Percentiles rank a stretch among this genome's conserved stretches.
phyloP scores from a whole-genome alignment of 1,140 invertebrate species.

The Goniozus legneri region DNA sequence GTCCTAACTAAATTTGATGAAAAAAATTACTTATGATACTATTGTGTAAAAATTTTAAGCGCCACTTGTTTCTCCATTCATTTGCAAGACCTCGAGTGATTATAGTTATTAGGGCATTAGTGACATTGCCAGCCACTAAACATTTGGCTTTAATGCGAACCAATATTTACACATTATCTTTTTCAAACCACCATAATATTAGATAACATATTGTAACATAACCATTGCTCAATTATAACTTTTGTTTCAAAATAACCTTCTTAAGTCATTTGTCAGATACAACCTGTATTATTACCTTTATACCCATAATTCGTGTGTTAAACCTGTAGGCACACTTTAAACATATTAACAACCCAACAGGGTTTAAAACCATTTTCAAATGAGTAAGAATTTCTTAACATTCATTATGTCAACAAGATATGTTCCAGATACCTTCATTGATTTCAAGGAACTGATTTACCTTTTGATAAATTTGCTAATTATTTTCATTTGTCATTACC shows the following conservation, averaged over 20 bases:
- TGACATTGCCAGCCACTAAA: no score
- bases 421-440: slow-evolving; percentile 32
- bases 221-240: no score
- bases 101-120: no score
- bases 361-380: slow-evolving; percentile 42
- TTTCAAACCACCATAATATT: no score
- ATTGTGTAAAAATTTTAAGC: no score
- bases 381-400: slow-evolving; percentile 31
- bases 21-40: no score
- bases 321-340: slow-evolving; percentile 57
- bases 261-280: slow-evolving; percentile 51
- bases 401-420: no score
- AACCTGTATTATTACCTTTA: slow-evolving; percentile 50
- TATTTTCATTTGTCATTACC: slow-evolving; percentile 5
- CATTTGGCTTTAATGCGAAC: slow-evolving; percentile 17
- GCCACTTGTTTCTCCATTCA: no score
- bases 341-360: slow-evolving; percentile 50
- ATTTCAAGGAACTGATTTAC: slow-evolving; percentile 20
- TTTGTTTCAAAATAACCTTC: slow-evolving; percentile 45
- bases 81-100: no score
- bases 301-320: slow-evolving; percentile 53
- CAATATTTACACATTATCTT: slow-evolving; percentile 17
- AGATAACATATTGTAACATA: no score
- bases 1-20: no score
- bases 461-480: slow-evolving; percentile 10